phyloP scores from a whole-genome alignment of 2,797 vertebrate species.

The Harpagifer antarcticus region DNA sequence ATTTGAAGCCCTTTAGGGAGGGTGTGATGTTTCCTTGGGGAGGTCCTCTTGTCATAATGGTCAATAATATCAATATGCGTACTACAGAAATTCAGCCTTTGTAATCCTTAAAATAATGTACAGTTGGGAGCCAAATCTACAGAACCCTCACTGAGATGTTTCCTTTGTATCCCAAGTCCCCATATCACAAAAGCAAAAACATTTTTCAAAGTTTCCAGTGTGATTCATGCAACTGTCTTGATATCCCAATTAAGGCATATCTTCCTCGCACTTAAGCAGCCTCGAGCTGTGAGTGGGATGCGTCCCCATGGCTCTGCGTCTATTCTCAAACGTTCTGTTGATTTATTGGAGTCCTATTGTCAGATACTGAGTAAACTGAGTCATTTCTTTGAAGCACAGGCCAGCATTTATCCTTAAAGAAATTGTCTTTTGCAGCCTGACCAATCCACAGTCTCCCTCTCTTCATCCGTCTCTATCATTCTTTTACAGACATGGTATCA shows the following conservation, averaged over 20 bases:
- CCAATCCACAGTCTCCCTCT: conserved; percentile 10
- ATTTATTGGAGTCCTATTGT: conserved; percentile 61
- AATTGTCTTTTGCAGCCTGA: conserved; percentile 28
- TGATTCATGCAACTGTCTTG: conserved; percentile 52
- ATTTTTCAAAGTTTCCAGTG: conserved; percentile 45
- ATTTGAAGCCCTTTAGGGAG: conserved; percentile 47
- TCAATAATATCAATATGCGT: conserved; percentile 53
- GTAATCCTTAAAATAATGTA: conserved; percentile 51
- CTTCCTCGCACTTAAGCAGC: conserved; percentile 40
- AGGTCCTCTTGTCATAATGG: conserved; percentile 45
- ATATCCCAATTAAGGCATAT: conserved; percentile 40
- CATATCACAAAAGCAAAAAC: conserved; percentile 15
- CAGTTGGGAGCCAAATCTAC: conserved; percentile 26
- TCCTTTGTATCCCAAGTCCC: conserved; percentile 19
- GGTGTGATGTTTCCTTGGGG: conserved; percentile 49
- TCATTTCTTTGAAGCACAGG: conserved; percentile 34
- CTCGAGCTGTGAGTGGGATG: conserved; percentile 58
- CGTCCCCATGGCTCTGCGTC: conserved; percentile 51
- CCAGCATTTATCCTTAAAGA: conserved; percentile 40
- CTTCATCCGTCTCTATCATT: conserved; percentile 4
- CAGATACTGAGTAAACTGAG: conserved; percentile 49
- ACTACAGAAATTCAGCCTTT: conserved; percentile 22
- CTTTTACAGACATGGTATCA: conserved; percentile 2
- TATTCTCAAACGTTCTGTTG: conserved; percentile 48
- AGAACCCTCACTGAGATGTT: conserved; percentile 28